Percentiles rank a stretch among this genome's conserved stretches.
Evolutionary conservation across 2,888 invertebrate species (phyloP).

Genomic region (Mythimna loreyi): DNA sequence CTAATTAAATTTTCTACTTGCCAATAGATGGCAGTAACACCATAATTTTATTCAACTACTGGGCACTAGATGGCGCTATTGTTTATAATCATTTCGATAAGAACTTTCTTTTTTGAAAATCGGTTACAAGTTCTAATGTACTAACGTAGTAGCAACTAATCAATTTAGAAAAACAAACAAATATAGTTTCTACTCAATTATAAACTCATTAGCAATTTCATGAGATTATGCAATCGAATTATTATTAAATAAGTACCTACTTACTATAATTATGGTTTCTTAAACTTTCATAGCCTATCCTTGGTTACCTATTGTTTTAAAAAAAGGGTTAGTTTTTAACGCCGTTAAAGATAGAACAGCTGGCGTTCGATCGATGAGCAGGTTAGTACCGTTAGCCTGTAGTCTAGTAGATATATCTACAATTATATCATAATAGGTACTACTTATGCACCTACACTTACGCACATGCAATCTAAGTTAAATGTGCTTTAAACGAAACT

Average conservation of each 20-base stretch:
- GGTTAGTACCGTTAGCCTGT: constrained; percentile 5
- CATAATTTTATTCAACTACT: background rate
- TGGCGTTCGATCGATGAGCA: constrained; percentile 15
- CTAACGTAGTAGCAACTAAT: background rate
- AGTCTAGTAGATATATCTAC: background rate
- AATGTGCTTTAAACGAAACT: background rate
- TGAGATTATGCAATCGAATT: too few relatives aligned
- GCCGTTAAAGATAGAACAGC: background rate
- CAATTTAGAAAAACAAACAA: background rate
- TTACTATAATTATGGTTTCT: too few relatives aligned
- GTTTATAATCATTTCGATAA: background rate
- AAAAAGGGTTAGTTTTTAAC: background rate
- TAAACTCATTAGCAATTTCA: background rate
- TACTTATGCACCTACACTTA: background rate
- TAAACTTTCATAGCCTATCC: too few relatives aligned
- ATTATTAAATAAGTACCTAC: too few relatives aligned
- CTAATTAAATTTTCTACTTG: background rate
- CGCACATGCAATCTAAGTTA: too few relatives aligned
- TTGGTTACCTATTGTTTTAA: background rate
- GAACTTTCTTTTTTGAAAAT: too few relatives aligned
- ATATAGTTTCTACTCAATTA: background rate
- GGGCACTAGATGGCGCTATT: constrained; percentile 41
- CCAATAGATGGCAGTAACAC: background rate
- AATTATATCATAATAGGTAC: background rate
- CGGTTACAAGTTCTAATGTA: too few relatives aligned